These are phyloP conservation scores for Drosophila flavopinicola DNA, from an alignment of 2,888 invertebrate genomes.

Conservation along the genomic window DNA sequence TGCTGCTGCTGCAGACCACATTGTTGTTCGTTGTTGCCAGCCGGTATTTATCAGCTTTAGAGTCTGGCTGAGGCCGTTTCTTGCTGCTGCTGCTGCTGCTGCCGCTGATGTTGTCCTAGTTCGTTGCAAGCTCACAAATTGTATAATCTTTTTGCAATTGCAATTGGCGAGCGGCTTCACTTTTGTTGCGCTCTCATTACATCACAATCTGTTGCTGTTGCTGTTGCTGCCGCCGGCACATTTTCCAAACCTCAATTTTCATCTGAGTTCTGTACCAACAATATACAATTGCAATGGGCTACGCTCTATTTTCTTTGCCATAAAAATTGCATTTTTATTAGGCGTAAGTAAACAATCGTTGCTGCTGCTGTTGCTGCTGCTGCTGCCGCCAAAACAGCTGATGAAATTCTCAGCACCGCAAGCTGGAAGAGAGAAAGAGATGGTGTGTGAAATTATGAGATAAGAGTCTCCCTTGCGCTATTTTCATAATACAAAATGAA, in stretches of 20 bases:
- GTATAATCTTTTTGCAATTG: slow-evolving; percentile 71
- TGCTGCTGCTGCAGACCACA: slow-evolving; percentile 29
- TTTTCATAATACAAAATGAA: slow-evolving; percentile 25
- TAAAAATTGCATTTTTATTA: slow-evolving; percentile 75
- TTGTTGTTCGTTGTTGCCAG: slow-evolving; percentile 55
- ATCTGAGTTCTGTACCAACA: slow-evolving; percentile 60
- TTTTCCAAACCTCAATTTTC: slow-evolving; percentile 63
- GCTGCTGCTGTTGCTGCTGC: slow-evolving; percentile 13
- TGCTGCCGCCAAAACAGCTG: slow-evolving; percentile 52
- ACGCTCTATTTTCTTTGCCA: slow-evolving; percentile 73
- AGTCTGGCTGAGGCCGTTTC: slow-evolving; percentile 38
- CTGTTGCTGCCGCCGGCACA: slow-evolving; percentile 40
- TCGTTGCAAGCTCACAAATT: slow-evolving; percentile 69
- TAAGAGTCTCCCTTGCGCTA: slow-evolving; percentile 60
- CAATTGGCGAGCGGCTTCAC: slow-evolving; percentile 66
- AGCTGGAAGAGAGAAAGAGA: slow-evolving; percentile 48
- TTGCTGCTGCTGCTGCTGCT: slow-evolving; percentile 9
- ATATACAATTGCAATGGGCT: slow-evolving; percentile 47
- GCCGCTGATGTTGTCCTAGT: slow-evolving; percentile 70
- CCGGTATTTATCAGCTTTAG: slow-evolving; percentile 62
- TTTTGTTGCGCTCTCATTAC: slow-evolving; percentile 71
- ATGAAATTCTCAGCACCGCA: slow-evolving; percentile 66
- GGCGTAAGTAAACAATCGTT: slow-evolving; percentile 41
- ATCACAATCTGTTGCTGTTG: slow-evolving; percentile 56
- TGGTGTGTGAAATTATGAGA: slow-evolving; percentile 37